Base-by-base conservation (phyloP, 2,113 vertebrate genomes). In the Vidua chalybeata region DNA sequence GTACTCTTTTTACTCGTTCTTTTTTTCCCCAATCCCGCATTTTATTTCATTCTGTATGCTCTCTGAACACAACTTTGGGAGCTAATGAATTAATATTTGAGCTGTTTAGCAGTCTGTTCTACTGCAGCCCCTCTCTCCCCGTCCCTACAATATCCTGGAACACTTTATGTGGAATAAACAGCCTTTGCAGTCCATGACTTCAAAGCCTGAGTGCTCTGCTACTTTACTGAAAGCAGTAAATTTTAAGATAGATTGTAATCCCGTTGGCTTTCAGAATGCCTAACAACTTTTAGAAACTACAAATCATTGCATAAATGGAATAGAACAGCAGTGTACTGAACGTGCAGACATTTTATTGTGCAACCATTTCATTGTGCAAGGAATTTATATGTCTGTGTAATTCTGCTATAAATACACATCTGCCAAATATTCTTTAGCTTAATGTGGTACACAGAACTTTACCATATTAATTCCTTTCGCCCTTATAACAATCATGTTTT, bases 271-370 rank as follows among this genome's bases (percentile, higher is more conserved):
- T 98, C 96, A 96, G 96, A 96, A 97, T 95, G 86, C 76, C 92
- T 97, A 97, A 97, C 93, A 97, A 97, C 89, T 97, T 97, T 75
- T 90, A 95, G 66, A 84, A 97, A 94, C 95, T 94, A 97, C 95
- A 98, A 98, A 98, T 98, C 96, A 97, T 98, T 94, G 76, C 46
- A 26, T 71, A 97, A 98, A 97, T 97, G 87, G 56, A 97, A 93
- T 52, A 85, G 86, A 97, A 97, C 95, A 81, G 94, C 93, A 86
- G 63, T 89, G 94, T 89, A 69, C 76, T 84, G 89, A 97, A 94
- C 85, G 81, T 62, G 92, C 51, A 78, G 86, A 74, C 21, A 0
- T 85, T 96, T 97, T 96, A 96, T 93, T 91, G 72, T 76, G 82
- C 91, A 74, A 94, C 89, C 8, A 87, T 90, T 96, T 97, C 95